phyloP scores from a whole-genome alignment of 1,140 invertebrate species.

The Mamestra configurata region DNA sequence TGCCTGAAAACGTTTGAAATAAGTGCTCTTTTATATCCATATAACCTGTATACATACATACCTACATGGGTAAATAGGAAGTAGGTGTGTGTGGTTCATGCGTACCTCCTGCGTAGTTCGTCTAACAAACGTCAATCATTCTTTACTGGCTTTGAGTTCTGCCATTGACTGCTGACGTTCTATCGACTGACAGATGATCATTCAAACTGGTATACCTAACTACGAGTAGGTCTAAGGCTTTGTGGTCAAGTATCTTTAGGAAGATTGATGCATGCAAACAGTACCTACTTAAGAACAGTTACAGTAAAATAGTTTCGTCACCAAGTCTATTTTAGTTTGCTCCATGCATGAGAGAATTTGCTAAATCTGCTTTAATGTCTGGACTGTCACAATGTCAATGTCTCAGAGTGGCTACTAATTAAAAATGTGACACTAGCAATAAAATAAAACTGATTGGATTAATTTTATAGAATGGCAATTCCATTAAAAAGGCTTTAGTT shows the following conservation, averaged over 20 bases:
- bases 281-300: too few relatives aligned
- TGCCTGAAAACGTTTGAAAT: background rate
- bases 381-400: too few relatives aligned
- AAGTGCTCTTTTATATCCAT: background rate
- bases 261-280: background rate
- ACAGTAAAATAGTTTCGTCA: too few relatives aligned
- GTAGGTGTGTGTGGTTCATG: background rate
- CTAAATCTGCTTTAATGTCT: too few relatives aligned
- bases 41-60: too few relatives aligned
- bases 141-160: background rate
- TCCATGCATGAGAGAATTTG: too few relatives aligned
- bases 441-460: background rate
- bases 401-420: too few relatives aligned
- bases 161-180: slow-evolving; percentile 16
- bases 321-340: too few relatives aligned
- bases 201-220: background rate
- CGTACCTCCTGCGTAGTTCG: background rate
- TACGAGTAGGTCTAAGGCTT: background rate
- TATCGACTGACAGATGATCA: slow-evolving; percentile 14
- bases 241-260: background rate
- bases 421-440: background rate
- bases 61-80: background rate
- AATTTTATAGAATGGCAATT: background rate
- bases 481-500: too few relatives aligned
- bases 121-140: slow-evolving; percentile 13